Evolutionary conservation across 2,888 invertebrate genomes (phyloP).

Genomic region (Dryadula phaetusa): DNA sequence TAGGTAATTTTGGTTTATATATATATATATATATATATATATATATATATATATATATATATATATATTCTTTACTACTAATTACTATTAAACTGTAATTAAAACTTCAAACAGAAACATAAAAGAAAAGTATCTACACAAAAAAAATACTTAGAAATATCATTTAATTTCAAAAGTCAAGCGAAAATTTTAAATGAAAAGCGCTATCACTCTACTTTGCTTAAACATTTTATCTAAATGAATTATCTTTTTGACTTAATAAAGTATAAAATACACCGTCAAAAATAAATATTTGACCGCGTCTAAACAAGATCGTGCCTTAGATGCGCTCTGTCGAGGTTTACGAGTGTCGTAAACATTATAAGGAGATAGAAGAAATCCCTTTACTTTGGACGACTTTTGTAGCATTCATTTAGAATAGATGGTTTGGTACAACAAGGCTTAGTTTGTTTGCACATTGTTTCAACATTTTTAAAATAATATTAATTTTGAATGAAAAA

Average conservation of each 20-base stretch:
- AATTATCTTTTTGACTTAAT: constrained; percentile 26
- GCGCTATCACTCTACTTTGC: neutral
- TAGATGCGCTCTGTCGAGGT: constrained; percentile 36
- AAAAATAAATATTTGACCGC: constrained; percentile 40
- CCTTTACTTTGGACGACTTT: constrained; percentile 29
- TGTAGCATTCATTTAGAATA: constrained; percentile 8
- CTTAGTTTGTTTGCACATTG: neutral
- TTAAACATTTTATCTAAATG: constrained; percentile 15
- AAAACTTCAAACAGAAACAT: too few species aligned
- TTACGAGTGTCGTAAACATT: constrained; percentile 48
- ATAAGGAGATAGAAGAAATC: constrained; percentile 43
- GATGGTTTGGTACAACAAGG: neutral
- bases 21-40: too few species aligned
- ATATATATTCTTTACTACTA: too few species aligned
- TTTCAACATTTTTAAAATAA: too few species aligned
- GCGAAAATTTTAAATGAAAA: neutral
- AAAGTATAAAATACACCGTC: constrained; percentile 24
- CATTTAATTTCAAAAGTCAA: neutral
- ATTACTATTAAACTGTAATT: too few species aligned
- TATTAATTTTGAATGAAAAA: too few species aligned
- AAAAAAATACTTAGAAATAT: neutral
- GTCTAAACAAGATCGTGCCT: constrained; percentile 39
- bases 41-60: too few species aligned
- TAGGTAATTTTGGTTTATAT: too few species aligned
- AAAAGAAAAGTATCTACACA: neutral